Evolutionary conservation across 2,113 vertebrate species (phyloP).

Genomic region (Menura novaehollandiae): DNA sequence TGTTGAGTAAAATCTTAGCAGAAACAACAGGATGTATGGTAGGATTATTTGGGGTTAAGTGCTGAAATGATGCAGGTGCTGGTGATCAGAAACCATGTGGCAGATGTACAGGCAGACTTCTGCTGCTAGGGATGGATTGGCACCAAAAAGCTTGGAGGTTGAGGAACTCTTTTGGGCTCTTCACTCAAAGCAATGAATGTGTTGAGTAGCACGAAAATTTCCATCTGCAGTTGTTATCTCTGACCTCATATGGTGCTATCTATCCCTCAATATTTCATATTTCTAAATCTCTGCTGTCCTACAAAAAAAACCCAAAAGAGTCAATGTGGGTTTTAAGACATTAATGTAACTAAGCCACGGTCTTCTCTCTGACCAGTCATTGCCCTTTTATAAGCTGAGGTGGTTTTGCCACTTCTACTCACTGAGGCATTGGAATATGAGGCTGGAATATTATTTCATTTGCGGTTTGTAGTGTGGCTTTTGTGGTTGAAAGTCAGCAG

Average conservation of each 20-base stretch:
- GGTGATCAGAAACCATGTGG: neutral
- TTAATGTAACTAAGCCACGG: neutral
- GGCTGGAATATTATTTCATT: conserved; percentile 34
- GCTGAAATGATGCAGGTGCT: neutral
- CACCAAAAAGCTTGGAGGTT: neutral
- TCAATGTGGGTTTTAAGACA: neutral
- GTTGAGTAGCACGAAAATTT: neutral
- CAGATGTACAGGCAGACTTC: neutral
- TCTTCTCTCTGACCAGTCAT: neutral
- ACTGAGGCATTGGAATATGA: neutral
- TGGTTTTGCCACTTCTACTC: neutral
- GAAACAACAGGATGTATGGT: neutral
- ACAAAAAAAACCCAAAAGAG: neutral
- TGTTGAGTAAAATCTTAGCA: neutral
- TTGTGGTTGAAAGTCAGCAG: neutral
- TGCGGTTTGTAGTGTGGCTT: neutral
- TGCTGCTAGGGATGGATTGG: neutral
- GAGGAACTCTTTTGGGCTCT: neutral
- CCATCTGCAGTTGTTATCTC: neutral
- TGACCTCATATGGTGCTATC: neutral
- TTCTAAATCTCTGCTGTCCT: neutral
- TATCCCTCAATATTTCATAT: neutral
- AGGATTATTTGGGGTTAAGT: neutral
- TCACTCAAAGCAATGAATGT: neutral
- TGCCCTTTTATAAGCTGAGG: neutral